Conservation (phyloP, 2,888 invertebrate species). For the Rhaphigaster nebulosa region DNA sequence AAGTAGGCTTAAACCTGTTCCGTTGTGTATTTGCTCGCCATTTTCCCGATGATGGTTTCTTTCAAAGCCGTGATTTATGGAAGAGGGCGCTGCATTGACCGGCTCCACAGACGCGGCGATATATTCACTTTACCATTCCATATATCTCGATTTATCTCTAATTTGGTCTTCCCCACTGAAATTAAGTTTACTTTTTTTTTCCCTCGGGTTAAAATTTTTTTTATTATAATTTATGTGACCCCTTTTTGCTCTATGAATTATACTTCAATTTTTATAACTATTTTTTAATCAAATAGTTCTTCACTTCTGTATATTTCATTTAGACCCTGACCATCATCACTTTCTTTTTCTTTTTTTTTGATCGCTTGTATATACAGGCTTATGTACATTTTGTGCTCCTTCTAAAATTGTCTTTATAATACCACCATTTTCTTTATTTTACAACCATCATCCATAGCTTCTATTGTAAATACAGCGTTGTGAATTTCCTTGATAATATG, state of each 20-base stretch:
- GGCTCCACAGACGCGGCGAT: neutral
- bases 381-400: too few relatives aligned
- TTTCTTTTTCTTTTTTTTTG: too few relatives aligned
- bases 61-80: conserved; percentile 9
- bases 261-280: too few relatives aligned
- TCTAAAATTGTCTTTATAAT: too few relatives aligned
- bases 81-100: neutral
- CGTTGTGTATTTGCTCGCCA: neutral
- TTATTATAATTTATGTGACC: neutral
- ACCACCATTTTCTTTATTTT: too few relatives aligned
- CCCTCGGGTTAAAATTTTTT: neutral
- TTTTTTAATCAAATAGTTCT: too few relatives aligned
- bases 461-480: too few relatives aligned
- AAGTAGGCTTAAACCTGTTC: conserved; percentile 15
- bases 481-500: too few relatives aligned
- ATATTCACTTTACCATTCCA: conserved; percentile 16
- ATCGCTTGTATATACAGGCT: too few relatives aligned
- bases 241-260: neutral
- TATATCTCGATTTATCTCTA: conserved; percentile 20
- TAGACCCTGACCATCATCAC: too few relatives aligned
- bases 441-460: too few relatives aligned
- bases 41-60: conserved; percentile 34
- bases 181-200: neutral
- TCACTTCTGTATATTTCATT: too few relatives aligned
- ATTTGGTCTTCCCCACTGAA: neutral